Percentiles rank a stretch among this genome's conserved stretches.
phyloP scores from a whole-genome alignment of 2,888 invertebrate species.

The Zhengitettix transpicula region DNA sequence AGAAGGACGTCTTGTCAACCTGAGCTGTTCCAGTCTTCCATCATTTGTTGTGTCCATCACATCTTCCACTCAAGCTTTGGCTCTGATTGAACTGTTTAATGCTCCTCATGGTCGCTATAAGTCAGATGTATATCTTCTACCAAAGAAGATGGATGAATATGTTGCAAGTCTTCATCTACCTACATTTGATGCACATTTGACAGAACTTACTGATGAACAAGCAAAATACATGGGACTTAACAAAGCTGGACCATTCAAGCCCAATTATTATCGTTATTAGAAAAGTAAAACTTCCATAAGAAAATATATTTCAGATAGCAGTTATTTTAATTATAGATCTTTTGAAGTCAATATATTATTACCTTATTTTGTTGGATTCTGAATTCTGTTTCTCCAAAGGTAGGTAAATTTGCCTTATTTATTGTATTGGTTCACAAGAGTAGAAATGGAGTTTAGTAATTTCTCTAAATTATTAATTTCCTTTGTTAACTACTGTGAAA shows the following conservation, averaged over 20 bases:
- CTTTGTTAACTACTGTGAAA: too few relatives aligned
- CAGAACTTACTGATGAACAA: constrained; percentile 90
- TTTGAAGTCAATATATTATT: too few relatives aligned
- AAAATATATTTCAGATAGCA: too few relatives aligned
- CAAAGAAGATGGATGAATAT: constrained; percentile 99
- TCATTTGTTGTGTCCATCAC: constrained; percentile 97
- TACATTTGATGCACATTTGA: constrained; percentile 93
- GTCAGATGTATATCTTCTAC: constrained; percentile 90
- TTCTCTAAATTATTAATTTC: too few relatives aligned
- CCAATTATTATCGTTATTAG: constrained; percentile 87
- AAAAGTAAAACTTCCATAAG: neutral
- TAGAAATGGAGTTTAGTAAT: too few relatives aligned
- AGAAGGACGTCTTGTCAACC: constrained; percentile 88
- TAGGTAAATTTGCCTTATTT: too few relatives aligned
- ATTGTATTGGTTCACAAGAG: too few relatives aligned
- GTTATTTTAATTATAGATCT: too few relatives aligned
- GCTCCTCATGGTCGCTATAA: constrained; percentile 90
- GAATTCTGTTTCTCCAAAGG: too few relatives aligned
- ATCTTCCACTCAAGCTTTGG: constrained; percentile 90
- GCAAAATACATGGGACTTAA: constrained; percentile 94
- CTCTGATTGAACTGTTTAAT: constrained; percentile 91
- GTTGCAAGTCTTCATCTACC: constrained; percentile 93
- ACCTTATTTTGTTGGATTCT: too few relatives aligned
- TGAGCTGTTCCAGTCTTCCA: constrained; percentile 91
- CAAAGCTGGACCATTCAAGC: constrained; percentile 97